A percentile compares a stretch with the other conserved stretches of the same genome.
Evolutionary conservation across 2,797 vertebrate genomes (phyloP).

Genomic region (Onychomys arenicola): DNA sequence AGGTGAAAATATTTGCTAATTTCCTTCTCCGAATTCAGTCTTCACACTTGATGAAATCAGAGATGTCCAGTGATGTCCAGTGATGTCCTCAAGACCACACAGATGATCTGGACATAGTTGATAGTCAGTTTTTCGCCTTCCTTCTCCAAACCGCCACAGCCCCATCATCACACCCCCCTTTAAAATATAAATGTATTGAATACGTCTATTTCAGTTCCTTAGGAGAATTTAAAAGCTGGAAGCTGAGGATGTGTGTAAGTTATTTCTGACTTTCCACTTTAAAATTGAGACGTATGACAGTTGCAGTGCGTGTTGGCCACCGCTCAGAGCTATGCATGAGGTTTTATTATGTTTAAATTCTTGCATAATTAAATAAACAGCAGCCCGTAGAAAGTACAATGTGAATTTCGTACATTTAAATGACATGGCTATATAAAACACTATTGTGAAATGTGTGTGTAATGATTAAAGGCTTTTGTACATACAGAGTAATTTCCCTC

Average conservation of each 20-base stretch:
- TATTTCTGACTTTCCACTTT: constrained; percentile 82
- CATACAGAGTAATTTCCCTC: constrained; percentile 84
- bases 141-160: neutral
- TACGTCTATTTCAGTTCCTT: constrained; percentile 14
- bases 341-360: constrained; percentile 84
- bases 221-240: constrained; percentile 64
- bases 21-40: neutral
- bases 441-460: constrained; percentile 78
- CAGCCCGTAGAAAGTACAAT: constrained; percentile 66
- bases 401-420: constrained; percentile 85
- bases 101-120: neutral
- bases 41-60: neutral
- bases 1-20: neutral
- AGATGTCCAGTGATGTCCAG: neutral
- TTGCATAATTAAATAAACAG: constrained; percentile 86
- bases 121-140: neutral
- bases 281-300: constrained; percentile 76
- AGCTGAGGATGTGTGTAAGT: constrained; percentile 46
- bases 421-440: constrained; percentile 77
- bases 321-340: constrained; percentile 76
- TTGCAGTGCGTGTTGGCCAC: constrained; percentile 74
- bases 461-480: constrained; percentile 82
- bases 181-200: constrained; percentile 19
- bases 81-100: neutral
- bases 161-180: neutral